Evolutionary conservation across 1,140 invertebrate genomes (phyloP).

Genomic region (Lepidurus couesii): DNA sequence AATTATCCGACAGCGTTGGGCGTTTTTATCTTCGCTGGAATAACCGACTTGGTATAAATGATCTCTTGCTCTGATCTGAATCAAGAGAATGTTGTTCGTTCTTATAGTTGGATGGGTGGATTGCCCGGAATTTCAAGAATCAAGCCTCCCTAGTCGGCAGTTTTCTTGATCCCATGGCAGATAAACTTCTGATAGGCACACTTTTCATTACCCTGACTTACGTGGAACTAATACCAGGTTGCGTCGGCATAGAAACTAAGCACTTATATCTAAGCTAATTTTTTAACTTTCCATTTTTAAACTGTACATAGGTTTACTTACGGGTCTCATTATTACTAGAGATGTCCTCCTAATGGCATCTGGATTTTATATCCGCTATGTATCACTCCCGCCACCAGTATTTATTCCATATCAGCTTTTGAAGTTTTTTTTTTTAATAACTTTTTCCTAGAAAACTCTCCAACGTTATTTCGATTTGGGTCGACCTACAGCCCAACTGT

Average conservation of each 20-base stretch:
- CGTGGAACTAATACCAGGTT: conserved; percentile 73
- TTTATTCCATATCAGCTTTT: conserved; percentile 39
- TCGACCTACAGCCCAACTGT: conserved; percentile 80
- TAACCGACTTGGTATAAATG: conserved; percentile 71
- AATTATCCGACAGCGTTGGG: conserved; percentile 66
- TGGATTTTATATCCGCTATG: conserved; percentile 83
- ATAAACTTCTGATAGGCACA: conserved; percentile 86
- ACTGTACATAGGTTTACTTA: conserved; percentile 56
- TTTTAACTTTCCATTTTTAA: neutral
- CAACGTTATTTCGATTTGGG: conserved; percentile 83
- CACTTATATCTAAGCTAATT: conserved; percentile 14
- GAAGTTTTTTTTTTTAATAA: conserved; percentile 33
- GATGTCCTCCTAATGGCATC: conserved; percentile 75
- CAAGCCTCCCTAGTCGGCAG: conserved; percentile 89
- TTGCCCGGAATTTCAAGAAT: conserved; percentile 82
- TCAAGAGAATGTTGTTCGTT: conserved; percentile 40
- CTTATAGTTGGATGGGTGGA: conserved; percentile 86
- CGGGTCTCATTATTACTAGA: conserved; percentile 71
- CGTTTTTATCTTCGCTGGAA: conserved; percentile 66
- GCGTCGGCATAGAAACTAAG: conserved; percentile 26
- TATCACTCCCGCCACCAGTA: conserved; percentile 80
- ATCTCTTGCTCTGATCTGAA: conserved; percentile 21
- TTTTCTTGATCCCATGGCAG: conserved; percentile 95
- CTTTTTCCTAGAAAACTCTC: conserved; percentile 67
- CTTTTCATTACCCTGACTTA: conserved; percentile 81